Evolutionary conservation across 2,888 invertebrate genomes (phyloP).

Genomic region (Standfussiana lucernea): DNA sequence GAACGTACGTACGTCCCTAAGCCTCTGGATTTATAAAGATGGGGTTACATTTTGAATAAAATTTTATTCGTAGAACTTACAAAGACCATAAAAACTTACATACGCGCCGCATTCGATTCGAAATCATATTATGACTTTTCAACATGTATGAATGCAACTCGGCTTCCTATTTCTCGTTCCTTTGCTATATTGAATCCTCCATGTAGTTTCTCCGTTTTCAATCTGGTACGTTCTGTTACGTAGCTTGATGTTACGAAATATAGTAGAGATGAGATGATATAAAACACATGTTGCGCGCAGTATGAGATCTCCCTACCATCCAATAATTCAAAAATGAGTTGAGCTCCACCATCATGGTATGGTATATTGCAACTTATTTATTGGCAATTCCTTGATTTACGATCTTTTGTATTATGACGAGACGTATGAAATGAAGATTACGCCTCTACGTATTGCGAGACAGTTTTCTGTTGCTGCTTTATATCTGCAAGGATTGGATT

Average conservation of each 20-base stretch:
- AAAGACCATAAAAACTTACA: conserved; percentile 81
- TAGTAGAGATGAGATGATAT: conserved; percentile 82
- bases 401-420: conserved; percentile 73
- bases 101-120: conserved; percentile 84
- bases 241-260: conserved; percentile 83
- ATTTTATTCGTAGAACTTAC: conserved; percentile 79
- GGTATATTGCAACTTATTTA: conserved; percentile 81
- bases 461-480: conserved; percentile 35
- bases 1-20: conserved; percentile 69
- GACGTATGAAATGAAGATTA: conserved; percentile 64
- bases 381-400: conserved; percentile 76
- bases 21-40: conserved; percentile 69
- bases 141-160: conserved; percentile 86
- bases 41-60: conserved; percentile 78
- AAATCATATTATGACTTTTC: conserved; percentile 88
- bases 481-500: conserved; percentile 24
- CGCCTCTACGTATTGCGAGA: conserved; percentile 40
- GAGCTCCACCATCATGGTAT: conserved; percentile 78
- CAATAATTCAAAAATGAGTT: conserved; percentile 87
- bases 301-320: conserved; percentile 79
- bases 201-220: conserved; percentile 85
- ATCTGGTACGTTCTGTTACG: conserved; percentile 78
- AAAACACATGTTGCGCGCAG: conserved; percentile 86
- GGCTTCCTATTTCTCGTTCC: conserved; percentile 82
- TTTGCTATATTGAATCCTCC: conserved; percentile 85